Base-by-base conservation (phyloP, 1,140 invertebrate genomes). In the Caenorhabditis inopinata region DNA sequence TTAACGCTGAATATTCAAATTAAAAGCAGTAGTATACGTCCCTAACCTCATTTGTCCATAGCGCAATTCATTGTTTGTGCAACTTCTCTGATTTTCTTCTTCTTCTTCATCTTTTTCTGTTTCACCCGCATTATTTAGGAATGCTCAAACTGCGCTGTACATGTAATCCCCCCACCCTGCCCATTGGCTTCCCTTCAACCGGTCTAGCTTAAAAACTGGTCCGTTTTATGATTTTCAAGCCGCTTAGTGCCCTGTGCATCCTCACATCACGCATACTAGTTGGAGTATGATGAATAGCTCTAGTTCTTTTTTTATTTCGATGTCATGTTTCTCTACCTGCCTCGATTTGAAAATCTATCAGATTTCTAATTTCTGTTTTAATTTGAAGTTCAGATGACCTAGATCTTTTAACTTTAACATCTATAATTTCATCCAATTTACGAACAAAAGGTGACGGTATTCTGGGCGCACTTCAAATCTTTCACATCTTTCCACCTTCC, bases 391-490 rank as follows among this genome's bases (percentile, higher is more conserved):
- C 35, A n/a, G 58, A 68, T 68, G 58, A 42, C 58, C 58, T 68
- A 68, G 32, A 68, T 68, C 58, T 68, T 68, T 68, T 68, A 68
- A 68, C 58, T 68, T 32, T 38, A 38, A 68, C 32, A 68, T 38
- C 58, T 68, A 68, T 68, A 68, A 68, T 68, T 68, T n/a, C 58
- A 68, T 68, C 32, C 58, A 68, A 68, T 68, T 68, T 68, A 16
- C 51, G 51, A 58, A 58, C 51, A 58, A 25, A 58, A 58, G 51
- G 51, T 38, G 32, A 68, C 23, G 58, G 32, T 29, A 29, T 7
- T 2, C 9, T 25, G 27, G 27, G 16, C 25, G 38, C 58, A 42
- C 58, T 68, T 68, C 32, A 68, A 68, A 68, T 68, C 58, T 68
- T 5, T n/a, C n/a, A n/a, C 5, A 21, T 68, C n/a, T 68, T 25